A percentile compares a stretch with the other conserved stretches of the same genome.
These are phyloP conservation scores for Heliconius sara DNA, from an alignment of 2,888 invertebrate genomes.

Conservation along the genomic window DNA sequence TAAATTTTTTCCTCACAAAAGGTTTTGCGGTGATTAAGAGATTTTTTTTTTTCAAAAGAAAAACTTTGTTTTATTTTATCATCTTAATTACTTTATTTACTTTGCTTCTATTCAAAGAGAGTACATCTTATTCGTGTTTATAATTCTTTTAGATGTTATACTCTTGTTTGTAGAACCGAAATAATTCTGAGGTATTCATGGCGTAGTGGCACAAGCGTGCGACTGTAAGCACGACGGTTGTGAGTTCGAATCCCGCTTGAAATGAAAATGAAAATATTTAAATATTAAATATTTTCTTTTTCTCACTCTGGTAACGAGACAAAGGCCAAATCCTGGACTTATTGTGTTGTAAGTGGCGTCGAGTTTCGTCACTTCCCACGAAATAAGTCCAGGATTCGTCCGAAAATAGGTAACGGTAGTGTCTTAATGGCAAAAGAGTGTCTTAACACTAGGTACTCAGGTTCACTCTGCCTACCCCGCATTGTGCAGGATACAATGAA, in stretches of 20 bases:
- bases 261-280: no score
- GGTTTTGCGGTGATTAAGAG: conserved; percentile 28
- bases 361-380: no score
- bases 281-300: no score
- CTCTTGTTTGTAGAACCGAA: no score
- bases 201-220: no score
- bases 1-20: conserved; percentile 15
- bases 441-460: background rate
- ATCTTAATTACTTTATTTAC: conserved; percentile 23
- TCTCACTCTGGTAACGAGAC: no score
- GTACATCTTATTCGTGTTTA: background rate
- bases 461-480: background rate
- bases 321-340: no score
- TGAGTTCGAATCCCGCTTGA: no score
- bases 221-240: no score
- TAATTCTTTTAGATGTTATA: background rate
- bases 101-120: conserved; percentile 5
- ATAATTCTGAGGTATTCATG: no score
- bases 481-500: background rate
- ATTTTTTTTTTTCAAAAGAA: background rate
- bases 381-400: no score
- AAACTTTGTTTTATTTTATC: conserved; percentile 11
- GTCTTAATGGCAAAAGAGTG: background rate
- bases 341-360: no score
- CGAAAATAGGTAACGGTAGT: background rate